phyloP scores from a whole-genome alignment of 2,888 invertebrate genomes.

The Leucozona laternaria region DNA sequence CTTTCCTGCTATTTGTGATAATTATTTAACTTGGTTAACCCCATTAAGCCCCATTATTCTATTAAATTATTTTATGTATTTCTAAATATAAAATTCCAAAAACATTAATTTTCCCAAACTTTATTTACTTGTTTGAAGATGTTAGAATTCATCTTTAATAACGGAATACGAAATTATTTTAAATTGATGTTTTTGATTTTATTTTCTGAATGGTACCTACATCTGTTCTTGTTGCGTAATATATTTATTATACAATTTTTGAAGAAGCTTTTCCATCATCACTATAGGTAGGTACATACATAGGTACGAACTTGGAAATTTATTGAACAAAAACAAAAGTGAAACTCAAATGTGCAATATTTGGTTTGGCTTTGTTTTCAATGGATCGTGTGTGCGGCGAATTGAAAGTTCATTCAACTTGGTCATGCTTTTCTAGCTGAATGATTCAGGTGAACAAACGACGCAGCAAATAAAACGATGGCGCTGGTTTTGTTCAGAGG shows the following conservation, averaged over 20 bases:
- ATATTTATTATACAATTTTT: not conserved
- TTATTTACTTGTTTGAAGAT: no score
- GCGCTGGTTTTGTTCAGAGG: not conserved
- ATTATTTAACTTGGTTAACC: no score
- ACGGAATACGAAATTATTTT: not conserved
- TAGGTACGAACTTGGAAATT: not conserved
- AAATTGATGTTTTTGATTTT: not conserved
- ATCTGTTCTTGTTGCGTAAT: constrained; percentile 7
- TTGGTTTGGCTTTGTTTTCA: not conserved
- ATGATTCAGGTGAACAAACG: not conserved
- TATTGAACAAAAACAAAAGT: constrained; percentile 27
- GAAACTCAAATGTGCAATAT: constrained; percentile 18
- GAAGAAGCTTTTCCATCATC: not conserved
- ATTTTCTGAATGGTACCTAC: not conserved
- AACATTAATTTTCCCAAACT: no score
- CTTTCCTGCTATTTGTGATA: no score
- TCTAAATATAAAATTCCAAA: no score
- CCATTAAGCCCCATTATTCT: no score
- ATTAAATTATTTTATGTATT: no score
- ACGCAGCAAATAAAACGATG: not conserved
- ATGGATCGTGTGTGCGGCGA: constrained; percentile 15
- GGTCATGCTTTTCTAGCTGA: not conserved
- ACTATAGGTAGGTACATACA: no score
- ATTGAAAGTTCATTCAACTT: constrained; percentile 43
- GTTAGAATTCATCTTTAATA: no score